Evolutionary conservation across 2,797 vertebrate genomes (phyloP).

Genomic region (Geotrypetes seraphini): DNA sequence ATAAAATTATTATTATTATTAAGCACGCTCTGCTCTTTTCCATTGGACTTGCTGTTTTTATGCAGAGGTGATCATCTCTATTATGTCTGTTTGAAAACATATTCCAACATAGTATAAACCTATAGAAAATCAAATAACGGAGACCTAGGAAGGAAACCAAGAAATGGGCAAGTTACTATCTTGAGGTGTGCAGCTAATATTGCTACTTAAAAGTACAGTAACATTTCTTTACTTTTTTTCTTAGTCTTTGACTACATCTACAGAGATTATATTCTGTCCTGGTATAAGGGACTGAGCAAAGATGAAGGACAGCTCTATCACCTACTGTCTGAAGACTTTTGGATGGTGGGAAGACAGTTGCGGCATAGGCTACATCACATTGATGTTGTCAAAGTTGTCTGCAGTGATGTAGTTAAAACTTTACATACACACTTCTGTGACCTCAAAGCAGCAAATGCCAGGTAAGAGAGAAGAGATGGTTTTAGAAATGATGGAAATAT

Average conservation of each 20-base stretch:
- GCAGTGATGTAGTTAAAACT: constrained; percentile 79
- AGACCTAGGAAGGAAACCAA: no score
- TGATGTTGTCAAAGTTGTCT: constrained; percentile 85
- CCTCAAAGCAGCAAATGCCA: constrained; percentile 83
- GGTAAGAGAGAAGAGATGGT: constrained; percentile 54
- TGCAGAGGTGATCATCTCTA: no score
- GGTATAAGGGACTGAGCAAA: constrained; percentile 80
- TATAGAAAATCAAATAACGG: no score
- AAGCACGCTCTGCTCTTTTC: no score
- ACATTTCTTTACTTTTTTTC: constrained; percentile 24
- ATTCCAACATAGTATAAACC: no score
- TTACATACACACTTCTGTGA: constrained; percentile 88
- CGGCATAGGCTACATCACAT: constrained; percentile 72
- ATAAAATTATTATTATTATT: no score
- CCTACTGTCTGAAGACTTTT: constrained; percentile 91
- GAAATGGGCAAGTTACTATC: no score
- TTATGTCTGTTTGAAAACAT: no score
- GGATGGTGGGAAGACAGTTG: constrained; percentile 82
- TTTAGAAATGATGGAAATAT: background rate
- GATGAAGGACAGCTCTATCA: constrained; percentile 87
- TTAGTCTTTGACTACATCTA: constrained; percentile 95
- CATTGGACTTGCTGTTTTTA: no score
- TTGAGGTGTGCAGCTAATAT: no score
- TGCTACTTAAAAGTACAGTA: no score
- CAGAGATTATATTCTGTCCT: constrained; percentile 89